Evolutionary conservation across 2,113 vertebrate species (phyloP).

Genomic region (Nesogale talazaci): DNA sequence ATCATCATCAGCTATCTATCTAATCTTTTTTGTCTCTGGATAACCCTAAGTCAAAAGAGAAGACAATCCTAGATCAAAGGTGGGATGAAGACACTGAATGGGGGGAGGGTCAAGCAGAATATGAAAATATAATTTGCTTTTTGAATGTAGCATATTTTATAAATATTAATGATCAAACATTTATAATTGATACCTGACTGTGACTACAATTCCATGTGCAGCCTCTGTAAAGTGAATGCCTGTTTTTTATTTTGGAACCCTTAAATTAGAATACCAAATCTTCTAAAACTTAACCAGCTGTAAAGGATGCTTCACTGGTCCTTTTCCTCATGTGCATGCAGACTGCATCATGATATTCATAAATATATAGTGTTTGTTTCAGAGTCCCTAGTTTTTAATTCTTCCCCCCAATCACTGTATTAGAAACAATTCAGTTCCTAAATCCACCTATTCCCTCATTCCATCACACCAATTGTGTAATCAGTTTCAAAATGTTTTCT

Average conservation of each 20-base stretch:
- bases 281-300: not conserved
- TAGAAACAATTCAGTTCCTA: not conserved
- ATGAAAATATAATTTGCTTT: not conserved
- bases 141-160: not conserved
- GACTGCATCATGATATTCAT: not conserved
- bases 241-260: not conserved
- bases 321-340: not conserved
- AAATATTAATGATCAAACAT: constrained; percentile 51
- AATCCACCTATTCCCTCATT: no score
- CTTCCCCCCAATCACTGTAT: not conserved
- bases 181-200: constrained; percentile 12
- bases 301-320: not conserved
- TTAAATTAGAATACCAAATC: constrained; percentile 16
- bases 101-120: not conserved
- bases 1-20: no score
- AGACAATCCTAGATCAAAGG: not conserved
- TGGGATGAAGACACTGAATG: not conserved
- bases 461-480: no score
- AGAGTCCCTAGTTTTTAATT: not conserved
- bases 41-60: not conserved
- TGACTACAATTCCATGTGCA: not conserved
- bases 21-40: not conserved
- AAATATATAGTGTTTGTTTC: not conserved
- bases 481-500: no score
- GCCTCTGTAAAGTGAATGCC: not conserved